Evolutionary conservation across 2,888 invertebrate genomes (phyloP).

Genomic region (Oxyteleia sp.): DNA sequence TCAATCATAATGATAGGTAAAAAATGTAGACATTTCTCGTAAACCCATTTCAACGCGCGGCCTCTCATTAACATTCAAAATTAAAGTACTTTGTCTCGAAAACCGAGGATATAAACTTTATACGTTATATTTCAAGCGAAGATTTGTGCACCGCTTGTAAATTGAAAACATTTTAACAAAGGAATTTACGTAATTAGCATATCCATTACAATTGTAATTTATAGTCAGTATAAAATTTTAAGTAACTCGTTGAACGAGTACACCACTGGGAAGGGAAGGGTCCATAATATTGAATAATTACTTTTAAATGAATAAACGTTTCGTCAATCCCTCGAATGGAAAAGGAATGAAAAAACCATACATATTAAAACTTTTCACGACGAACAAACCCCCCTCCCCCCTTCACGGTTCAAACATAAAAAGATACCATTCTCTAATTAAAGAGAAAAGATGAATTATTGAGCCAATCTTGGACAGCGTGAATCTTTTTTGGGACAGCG

Average conservation of each 20-base stretch:
- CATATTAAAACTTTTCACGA: constrained; percentile 62
- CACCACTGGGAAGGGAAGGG: constrained; percentile 44
- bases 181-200: constrained; percentile 70
- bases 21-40: not conserved
- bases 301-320: constrained; percentile 72
- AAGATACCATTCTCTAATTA: constrained; percentile 50
- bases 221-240: constrained; percentile 69
- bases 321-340: constrained; percentile 49
- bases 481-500: constrained; percentile 21
- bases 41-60: not conserved
- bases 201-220: constrained; percentile 71
- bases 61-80: constrained; percentile 44
- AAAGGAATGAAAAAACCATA: constrained; percentile 56
- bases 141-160: constrained; percentile 49
- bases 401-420: constrained; percentile 49
- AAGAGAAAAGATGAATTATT: constrained; percentile 60
- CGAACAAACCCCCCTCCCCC: constrained; percentile 34
- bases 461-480: constrained; percentile 9
- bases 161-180: constrained; percentile 66
- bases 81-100: constrained; percentile 29
- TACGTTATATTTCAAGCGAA: constrained; percentile 51
- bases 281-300: constrained; percentile 71
- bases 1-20: not conserved
- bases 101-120: constrained; percentile 35
- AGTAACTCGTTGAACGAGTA: constrained; percentile 63